Conservation (phyloP, 2,888 invertebrate genomes). For the Drosophila villosipedis region DNA sequence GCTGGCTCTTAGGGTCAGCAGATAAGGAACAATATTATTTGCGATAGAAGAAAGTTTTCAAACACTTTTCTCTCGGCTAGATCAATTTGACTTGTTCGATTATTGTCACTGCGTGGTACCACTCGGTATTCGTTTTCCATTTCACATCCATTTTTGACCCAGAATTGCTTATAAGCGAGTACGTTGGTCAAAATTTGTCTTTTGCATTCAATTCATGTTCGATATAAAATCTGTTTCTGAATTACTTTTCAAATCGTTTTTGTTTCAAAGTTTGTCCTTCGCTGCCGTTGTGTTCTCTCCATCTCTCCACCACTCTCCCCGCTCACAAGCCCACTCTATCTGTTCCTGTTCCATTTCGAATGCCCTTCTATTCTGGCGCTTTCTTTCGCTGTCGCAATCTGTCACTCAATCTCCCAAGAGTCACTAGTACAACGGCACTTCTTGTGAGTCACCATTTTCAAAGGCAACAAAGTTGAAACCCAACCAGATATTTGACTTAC, state of each 20-base stretch:
- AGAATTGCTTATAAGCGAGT: conserved; percentile 9
- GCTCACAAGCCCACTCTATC: background rate
- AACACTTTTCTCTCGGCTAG: background rate
- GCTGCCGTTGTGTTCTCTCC: conserved; percentile 8
- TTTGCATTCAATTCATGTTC: conserved; percentile 64
- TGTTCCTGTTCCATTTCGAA: background rate
- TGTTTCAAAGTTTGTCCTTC: conserved; percentile 68
- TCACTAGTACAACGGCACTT: conserved; percentile 56
- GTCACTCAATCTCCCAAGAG: conserved; percentile 75
- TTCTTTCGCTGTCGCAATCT: conserved; percentile 58
- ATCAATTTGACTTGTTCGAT: background rate
- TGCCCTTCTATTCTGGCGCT: background rate
- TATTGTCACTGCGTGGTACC: background rate
- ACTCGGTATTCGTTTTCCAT: background rate
- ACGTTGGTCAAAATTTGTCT: conserved; percentile 16
- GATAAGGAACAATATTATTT: background rate
- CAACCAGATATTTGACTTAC: conserved; percentile 60
- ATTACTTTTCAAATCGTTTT: conserved; percentile 77
- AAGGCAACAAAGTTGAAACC: conserved; percentile 74
- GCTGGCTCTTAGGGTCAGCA: conserved; percentile 2
- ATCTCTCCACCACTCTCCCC: background rate
- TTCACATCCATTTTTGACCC: background rate
- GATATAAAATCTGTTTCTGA: conserved; percentile 69
- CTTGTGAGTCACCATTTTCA: conserved; percentile 70
- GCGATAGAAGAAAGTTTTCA: background rate